Evolutionary conservation across 2,888 invertebrate species (phyloP).

Genomic region (Ophion ellenae): DNA sequence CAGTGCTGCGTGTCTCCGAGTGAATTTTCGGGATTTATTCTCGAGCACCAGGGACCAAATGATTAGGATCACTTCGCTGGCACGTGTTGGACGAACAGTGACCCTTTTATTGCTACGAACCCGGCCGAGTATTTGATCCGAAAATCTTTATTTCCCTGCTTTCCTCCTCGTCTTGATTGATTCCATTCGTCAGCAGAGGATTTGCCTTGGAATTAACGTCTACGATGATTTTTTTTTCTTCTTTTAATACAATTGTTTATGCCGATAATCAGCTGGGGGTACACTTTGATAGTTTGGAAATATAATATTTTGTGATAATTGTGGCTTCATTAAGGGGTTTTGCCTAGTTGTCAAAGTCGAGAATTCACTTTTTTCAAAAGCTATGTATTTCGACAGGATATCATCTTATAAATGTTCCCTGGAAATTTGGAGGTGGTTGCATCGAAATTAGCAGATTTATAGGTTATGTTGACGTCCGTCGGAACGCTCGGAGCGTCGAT

Average conservation of each 20-base stretch:
- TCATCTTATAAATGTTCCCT: no score
- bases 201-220: not conserved
- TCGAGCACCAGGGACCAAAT: slow-evolving; percentile 13
- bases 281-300: no score
- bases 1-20: slow-evolving; percentile 69
- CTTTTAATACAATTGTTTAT: not conserved
- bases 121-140: not conserved
- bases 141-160: not conserved
- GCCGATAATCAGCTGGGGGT: no score
- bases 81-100: slow-evolving; percentile 41
- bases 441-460: no score
- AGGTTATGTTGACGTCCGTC: no score
- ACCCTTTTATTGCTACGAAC: slow-evolving; percentile 36
- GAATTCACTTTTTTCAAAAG: no score
- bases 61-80: slow-evolving; percentile 43
- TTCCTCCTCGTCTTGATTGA: not conserved
- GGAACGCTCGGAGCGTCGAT: no score
- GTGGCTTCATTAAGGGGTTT: no score
- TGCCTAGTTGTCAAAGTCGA: no score
- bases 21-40: slow-evolving; percentile 68
- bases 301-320: no score
- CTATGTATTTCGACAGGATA: no score
- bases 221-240: not conserved
- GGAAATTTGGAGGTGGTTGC: no score
- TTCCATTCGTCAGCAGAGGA: not conserved